Evolutionary conservation across 1,140 invertebrate genomes (phyloP).

Genomic region (Steinernema feltiae): DNA sequence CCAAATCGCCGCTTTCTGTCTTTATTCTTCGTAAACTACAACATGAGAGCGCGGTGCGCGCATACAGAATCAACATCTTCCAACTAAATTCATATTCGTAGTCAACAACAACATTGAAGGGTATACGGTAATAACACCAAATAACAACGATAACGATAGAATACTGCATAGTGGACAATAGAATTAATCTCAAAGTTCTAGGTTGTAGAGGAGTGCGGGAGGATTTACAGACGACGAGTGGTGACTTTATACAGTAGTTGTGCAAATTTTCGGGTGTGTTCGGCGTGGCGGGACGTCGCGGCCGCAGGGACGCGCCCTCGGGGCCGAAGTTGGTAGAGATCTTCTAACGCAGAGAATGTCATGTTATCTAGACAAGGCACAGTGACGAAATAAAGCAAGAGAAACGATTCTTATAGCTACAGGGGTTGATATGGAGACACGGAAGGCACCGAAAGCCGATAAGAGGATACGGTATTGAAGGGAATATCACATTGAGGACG

Average conservation of each 20-base stretch:
- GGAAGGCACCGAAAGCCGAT: background rate
- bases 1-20: too few species aligned
- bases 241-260: conserved; percentile 2
- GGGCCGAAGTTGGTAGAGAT: background rate
- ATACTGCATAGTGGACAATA: background rate
- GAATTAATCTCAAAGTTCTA: background rate
- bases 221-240: background rate
- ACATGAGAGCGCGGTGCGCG: conserved; percentile 36
- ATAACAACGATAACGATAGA: background rate
- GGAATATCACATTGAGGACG: background rate
- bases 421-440: background rate
- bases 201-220: background rate
- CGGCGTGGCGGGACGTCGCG: background rate
- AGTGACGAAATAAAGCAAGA: background rate
- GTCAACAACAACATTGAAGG: background rate
- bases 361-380: background rate
- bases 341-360: background rate
- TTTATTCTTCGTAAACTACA: conserved; percentile 60
- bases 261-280: conserved; percentile 15
- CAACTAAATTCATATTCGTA: background rate
- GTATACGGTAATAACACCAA: background rate
- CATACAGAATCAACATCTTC: background rate
- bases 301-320: background rate
- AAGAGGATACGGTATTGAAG: background rate
- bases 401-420: background rate